Percentiles rank a stretch among this genome's conserved stretches.
These are phyloP conservation scores for Drosophila bocqueti DNA, from an alignment of 1,140 invertebrate species.

Conservation along the genomic window DNA sequence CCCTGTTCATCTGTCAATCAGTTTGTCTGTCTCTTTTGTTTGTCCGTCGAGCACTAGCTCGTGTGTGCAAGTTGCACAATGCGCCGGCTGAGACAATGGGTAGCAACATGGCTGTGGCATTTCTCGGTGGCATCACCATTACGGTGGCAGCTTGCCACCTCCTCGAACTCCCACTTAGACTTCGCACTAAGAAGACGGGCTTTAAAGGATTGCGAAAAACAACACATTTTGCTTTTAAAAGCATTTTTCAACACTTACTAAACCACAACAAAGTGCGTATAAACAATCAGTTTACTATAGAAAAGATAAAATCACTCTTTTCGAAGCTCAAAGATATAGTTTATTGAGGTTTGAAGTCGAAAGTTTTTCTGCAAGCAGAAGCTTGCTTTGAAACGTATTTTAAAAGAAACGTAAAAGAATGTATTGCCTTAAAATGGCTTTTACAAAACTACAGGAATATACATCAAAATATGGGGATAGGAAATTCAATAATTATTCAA, in stretches of 20 bases:
- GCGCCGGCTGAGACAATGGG: conserved; percentile 54
- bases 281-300: background rate
- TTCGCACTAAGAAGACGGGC: background rate
- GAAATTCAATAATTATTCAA: too few relatives aligned
- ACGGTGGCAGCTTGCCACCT: background rate
- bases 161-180: background rate
- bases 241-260: background rate
- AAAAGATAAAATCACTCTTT: background rate
- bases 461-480: too few relatives aligned
- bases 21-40: conserved; percentile 56
- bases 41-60: conserved; percentile 36
- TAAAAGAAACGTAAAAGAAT: too few relatives aligned
- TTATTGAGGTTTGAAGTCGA: background rate
- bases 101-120: conserved; percentile 45
- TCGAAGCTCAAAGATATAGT: too few relatives aligned
- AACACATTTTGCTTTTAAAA: background rate
- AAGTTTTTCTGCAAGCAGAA: too few relatives aligned
- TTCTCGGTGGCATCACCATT: conserved; percentile 4
- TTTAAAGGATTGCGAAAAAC: background rate
- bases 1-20: conserved; percentile 48
- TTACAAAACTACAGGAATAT: too few relatives aligned
- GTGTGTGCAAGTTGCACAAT: conserved; percentile 60
- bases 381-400: too few relatives aligned
- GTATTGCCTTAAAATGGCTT: too few relatives aligned
- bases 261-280: background rate